Conservation (phyloP, 2,797 vertebrate genomes). For the Phrynocephalus forsythii region DNA sequence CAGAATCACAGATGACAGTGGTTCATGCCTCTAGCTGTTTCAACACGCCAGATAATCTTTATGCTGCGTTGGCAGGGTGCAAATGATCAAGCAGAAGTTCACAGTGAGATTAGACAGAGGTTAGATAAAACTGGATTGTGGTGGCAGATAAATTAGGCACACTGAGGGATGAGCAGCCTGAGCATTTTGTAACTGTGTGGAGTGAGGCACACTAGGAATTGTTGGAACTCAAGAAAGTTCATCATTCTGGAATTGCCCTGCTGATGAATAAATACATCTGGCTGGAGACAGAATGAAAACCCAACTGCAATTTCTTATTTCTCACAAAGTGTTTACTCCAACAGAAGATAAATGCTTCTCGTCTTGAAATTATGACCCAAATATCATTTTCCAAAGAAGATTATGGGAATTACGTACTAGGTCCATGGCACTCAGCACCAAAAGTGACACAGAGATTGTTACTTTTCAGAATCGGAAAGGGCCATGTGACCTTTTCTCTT, state of each 20-base stretch:
- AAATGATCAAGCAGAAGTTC: slow-evolving; percentile 43
- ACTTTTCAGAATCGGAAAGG: not conserved
- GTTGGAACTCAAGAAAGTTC: not conserved
- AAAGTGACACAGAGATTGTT: not conserved
- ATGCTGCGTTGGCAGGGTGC: not conserved
- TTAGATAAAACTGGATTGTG: slow-evolving; percentile 47
- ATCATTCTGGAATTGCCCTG: not conserved
- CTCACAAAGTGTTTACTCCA: not conserved
- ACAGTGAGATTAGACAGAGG: slow-evolving; percentile 35
- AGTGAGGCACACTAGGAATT: not conserved
- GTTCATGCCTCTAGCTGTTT: slow-evolving; percentile 22
- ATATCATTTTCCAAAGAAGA: not conserved
- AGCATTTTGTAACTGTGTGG: slow-evolving; percentile 35
- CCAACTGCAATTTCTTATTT: not conserved
- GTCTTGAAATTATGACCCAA: not conserved
- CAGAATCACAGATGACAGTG: slow-evolving; percentile 21
- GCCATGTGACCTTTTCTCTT: not conserved
- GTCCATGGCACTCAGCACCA: not conserved
- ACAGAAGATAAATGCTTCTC: not conserved
- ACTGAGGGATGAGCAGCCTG: slow-evolving; percentile 30
- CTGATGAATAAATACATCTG: not conserved
- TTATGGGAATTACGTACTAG: not conserved
- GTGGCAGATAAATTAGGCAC: slow-evolving; percentile 51
- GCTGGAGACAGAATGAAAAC: not conserved
- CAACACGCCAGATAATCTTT: slow-evolving; percentile 24